A percentile compares a stretch with the other conserved stretches of the same genome.
Evolutionary conservation across 2,797 vertebrate species (phyloP).

Genomic region (Rhinatrema bivittatum): DNA sequence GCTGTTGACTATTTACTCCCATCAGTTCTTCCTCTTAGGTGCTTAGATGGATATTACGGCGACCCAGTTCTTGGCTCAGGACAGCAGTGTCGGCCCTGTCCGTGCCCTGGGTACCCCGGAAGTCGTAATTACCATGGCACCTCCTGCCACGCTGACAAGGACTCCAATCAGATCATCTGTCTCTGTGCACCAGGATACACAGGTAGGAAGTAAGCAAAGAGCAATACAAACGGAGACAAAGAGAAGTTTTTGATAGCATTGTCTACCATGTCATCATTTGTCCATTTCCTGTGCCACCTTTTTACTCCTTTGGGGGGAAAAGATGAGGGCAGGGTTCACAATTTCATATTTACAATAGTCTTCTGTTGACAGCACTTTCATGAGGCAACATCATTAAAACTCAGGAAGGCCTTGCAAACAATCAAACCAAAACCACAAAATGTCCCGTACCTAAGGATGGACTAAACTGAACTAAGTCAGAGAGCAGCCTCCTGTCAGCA

Average conservation of each 20-base stretch:
- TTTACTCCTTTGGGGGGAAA: not conserved
- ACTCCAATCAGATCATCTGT: constrained; percentile 67
- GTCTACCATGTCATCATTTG: not conserved
- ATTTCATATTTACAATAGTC: no score
- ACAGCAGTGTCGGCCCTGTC: constrained; percentile 76
- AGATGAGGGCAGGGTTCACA: not conserved
- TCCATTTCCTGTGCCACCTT: no score
- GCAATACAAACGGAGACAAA: fast-evolving
- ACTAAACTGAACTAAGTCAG: no score
- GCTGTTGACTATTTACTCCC: no score
- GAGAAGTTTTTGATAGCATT: fast-evolving
- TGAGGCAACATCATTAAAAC: no score
- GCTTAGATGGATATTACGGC: constrained; percentile 71
- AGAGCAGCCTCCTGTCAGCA: no score
- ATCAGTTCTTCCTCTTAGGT: constrained; percentile 41
- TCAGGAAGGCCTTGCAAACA: no score
- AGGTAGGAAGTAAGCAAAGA: constrained; percentile 39
- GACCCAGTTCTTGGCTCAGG: constrained; percentile 74
- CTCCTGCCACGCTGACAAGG: constrained; percentile 55
- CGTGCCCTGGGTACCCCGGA: constrained; percentile 69
- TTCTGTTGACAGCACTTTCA: no score
- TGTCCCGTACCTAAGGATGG: no score
- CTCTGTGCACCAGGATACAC: constrained; percentile 65
- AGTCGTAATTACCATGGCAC: constrained; percentile 65
- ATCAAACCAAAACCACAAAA: no score